Percentiles rank a stretch among this genome's conserved stretches.
Evolutionary conservation across 2,797 vertebrate genomes (phyloP).

Genomic region (Mus spretus): DNA sequence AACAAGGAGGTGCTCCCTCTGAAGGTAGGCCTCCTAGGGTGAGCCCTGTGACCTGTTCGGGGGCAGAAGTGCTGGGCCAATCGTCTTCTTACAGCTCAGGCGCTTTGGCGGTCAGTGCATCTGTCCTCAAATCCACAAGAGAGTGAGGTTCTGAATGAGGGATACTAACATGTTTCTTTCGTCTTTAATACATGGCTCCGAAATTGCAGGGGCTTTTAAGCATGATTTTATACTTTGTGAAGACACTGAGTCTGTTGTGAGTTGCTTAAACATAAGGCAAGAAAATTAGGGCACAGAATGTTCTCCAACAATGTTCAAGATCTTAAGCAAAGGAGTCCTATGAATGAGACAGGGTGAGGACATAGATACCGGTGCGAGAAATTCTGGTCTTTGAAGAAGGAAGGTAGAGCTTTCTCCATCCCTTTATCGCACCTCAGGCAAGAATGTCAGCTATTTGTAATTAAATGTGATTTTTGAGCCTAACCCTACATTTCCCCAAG

Average conservation of each 20-base stretch:
- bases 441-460: background rate
- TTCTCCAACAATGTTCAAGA: background rate
- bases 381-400: background rate
- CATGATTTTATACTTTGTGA: background rate
- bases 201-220: background rate
- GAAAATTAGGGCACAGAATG: background rate
- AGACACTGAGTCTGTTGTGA: background rate
- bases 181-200: background rate
- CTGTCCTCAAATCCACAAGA: background rate
- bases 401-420: background rate
- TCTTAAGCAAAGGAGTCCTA: background rate
- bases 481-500: background rate
- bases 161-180: background rate
- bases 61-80: background rate
- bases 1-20: conserved; percentile 98
- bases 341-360: background rate
- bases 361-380: background rate
- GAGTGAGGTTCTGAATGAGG: background rate
- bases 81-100: background rate
- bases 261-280: background rate
- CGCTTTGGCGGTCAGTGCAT: background rate
- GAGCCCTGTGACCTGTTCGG: fast-evolving
- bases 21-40: conserved; percentile 90
- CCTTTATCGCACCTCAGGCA: background rate
- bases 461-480: conserved; percentile 22